A percentile compares a stretch with the other conserved stretches of the same genome.
Evolutionary conservation across 2,113 vertebrate species (phyloP).

Genomic region (Urocitellus parryii): DNA sequence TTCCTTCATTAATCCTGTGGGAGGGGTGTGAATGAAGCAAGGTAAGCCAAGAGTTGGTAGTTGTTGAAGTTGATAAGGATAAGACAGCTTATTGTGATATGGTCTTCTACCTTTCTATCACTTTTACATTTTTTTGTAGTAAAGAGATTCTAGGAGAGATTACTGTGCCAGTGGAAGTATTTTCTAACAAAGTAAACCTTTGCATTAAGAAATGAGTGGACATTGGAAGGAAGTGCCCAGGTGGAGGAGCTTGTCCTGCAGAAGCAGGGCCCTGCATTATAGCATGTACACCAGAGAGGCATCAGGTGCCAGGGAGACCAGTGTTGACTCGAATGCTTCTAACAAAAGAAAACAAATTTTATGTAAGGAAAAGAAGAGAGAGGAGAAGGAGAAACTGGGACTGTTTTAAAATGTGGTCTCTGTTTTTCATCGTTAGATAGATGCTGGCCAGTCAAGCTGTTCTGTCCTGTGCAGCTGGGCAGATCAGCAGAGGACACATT

Average conservation of each 20-base stretch:
- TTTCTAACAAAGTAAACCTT: neutral
- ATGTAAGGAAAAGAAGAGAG: neutral
- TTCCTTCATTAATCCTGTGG: neutral
- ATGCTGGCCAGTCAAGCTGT: neutral
- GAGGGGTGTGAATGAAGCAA: neutral
- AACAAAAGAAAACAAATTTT: neutral
- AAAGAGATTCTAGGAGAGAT: neutral
- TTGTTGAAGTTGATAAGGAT: neutral
- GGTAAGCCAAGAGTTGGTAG: neutral
- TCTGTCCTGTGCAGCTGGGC: neutral
- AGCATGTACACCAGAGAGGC: no score
- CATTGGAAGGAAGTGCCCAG: neutral
- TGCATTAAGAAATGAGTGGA: neutral
- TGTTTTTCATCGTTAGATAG: neutral
- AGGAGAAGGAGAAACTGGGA: neutral
- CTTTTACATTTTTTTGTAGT: neutral
- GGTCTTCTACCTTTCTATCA: conserved; percentile 1
- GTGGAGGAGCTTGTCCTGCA: neutral
- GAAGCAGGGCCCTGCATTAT: neutral
- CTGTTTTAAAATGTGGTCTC: neutral
- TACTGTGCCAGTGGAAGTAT: neutral
- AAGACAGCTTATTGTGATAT: neutral
- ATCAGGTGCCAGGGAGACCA: neutral
- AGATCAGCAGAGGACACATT: neutral
- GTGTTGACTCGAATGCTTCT: neutral